Evolutionary conservation across 2,113 vertebrate species (phyloP).

Genomic region (Limnothrissa miodon): DNA sequence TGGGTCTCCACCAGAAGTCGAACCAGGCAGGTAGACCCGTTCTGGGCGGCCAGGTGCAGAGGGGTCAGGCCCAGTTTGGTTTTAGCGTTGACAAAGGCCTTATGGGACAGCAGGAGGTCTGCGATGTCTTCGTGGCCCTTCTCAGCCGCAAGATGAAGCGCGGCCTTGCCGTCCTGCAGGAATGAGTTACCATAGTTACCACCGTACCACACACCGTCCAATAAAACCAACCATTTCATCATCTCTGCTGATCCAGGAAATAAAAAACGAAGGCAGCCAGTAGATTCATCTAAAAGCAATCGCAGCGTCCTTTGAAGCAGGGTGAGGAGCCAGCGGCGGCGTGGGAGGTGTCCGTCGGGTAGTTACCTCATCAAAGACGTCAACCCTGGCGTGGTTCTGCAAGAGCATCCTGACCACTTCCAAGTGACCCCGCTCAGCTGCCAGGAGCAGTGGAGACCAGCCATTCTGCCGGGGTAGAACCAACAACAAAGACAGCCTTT

Average conservation of each 20-base stretch:
- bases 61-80: constrained; percentile 65
- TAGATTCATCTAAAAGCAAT: not conserved
- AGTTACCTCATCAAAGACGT: constrained; percentile 66
- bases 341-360: not conserved
- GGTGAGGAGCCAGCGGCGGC: not conserved
- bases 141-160: constrained; percentile 60
- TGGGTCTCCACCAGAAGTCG: constrained; percentile 57
- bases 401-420: constrained; percentile 56
- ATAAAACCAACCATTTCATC: not conserved
- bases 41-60: constrained; percentile 60
- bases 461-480: constrained; percentile 50
- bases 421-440: constrained; percentile 59
- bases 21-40: constrained; percentile 58
- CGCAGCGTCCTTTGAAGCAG: not conserved
- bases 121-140: constrained; percentile 58
- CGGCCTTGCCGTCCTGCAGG: constrained; percentile 61
- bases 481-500: not conserved
- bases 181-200: not conserved
- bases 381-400: constrained; percentile 58
- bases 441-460: constrained; percentile 61
- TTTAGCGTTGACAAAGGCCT: constrained; percentile 65
- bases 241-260: not conserved
- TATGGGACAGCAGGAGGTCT: constrained; percentile 59
- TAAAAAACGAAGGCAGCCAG: not conserved
- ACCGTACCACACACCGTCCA: not conserved